phyloP scores from a whole-genome alignment of 2,113 vertebrate species.

The Albula glossodonta region DNA sequence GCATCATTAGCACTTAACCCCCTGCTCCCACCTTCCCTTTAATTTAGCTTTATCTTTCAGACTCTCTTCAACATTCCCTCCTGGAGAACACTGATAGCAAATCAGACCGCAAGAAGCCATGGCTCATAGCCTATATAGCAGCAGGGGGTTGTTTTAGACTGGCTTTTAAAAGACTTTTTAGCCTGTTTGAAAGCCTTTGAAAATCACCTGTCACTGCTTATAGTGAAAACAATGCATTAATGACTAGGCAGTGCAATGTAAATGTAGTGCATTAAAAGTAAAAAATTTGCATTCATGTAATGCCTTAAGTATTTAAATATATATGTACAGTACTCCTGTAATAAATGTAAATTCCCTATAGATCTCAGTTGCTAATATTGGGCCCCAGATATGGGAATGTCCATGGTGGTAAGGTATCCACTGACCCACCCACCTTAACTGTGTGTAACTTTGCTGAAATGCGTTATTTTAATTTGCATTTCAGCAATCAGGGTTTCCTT shows the following conservation, averaged over 20 bases:
- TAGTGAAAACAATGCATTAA: neutral
- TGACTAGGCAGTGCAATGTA: neutral
- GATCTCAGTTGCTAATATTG: neutral
- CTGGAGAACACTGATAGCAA: too few relatives aligned
- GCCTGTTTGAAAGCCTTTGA: neutral
- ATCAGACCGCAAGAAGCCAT: neutral
- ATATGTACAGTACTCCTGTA: neutral
- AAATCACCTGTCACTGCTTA: neutral
- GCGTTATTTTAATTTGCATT: too few relatives aligned
- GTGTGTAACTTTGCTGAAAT: too few relatives aligned
- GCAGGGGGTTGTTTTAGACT: neutral
- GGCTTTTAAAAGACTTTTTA: neutral
- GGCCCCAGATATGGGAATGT: too few relatives aligned
- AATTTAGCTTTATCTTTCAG: constrained; percentile 59
- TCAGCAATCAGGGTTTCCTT: too few relatives aligned
- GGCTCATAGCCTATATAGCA: neutral
- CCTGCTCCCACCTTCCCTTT: constrained; percentile 48
- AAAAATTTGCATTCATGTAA: neutral
- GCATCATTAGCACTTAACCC: constrained; percentile 61
- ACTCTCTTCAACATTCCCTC: too few relatives aligned
- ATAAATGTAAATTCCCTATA: neutral
- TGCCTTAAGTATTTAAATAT: neutral
- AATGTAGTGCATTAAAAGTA: neutral
- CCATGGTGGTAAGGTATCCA: too few relatives aligned
- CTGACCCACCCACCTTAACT: too few relatives aligned